Conservation (phyloP, 1,140 invertebrate genomes). For the Venustaconcha ellipsiformis region DNA sequence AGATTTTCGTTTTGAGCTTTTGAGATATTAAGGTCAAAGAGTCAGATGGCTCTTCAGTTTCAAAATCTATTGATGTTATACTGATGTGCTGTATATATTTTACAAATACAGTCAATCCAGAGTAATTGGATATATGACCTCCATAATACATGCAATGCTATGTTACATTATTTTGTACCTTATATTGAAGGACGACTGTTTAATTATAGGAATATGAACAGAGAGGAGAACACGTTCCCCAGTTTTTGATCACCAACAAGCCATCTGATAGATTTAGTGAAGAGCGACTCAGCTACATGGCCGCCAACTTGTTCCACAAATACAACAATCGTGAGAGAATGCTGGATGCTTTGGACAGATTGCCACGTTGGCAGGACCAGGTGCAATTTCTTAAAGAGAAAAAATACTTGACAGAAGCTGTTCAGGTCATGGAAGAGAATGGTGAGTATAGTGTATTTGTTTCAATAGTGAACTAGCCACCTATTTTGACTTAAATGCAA, state of each 20-base stretch:
- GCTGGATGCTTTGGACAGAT: slow-evolving; percentile 43
- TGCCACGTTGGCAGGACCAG: slow-evolving; percentile 42
- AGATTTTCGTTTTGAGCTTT: too few relatives aligned
- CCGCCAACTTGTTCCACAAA: slow-evolving; percentile 45
- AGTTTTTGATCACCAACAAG: slow-evolving; percentile 36
- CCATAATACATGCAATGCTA: neutral
- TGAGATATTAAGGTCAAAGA: too few relatives aligned
- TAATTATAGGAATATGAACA: slow-evolving; percentile 36
- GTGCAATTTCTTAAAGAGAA: slow-evolving; percentile 47
- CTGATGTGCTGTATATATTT: neutral
- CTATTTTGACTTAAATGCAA: too few relatives aligned
- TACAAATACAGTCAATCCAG: neutral
- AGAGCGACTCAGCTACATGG: slow-evolving; percentile 41
- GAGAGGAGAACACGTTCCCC: slow-evolving; percentile 31
- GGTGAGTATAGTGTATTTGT: slow-evolving; percentile 20
- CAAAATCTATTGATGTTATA: neutral
- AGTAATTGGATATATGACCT: neutral
- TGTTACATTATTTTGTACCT: neutral
- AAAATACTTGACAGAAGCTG: slow-evolving; percentile 40
- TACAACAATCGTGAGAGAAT: slow-evolving; percentile 38
- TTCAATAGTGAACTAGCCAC: too few relatives aligned
- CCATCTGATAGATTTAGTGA: slow-evolving; percentile 37
- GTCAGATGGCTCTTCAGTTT: neutral
- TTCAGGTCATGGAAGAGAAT: slow-evolving; percentile 33
- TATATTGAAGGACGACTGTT: slow-evolving; percentile 1